Evolutionary conservation across 2,113 vertebrate species (phyloP).

Genomic region (Macrotis lagotis): DNA sequence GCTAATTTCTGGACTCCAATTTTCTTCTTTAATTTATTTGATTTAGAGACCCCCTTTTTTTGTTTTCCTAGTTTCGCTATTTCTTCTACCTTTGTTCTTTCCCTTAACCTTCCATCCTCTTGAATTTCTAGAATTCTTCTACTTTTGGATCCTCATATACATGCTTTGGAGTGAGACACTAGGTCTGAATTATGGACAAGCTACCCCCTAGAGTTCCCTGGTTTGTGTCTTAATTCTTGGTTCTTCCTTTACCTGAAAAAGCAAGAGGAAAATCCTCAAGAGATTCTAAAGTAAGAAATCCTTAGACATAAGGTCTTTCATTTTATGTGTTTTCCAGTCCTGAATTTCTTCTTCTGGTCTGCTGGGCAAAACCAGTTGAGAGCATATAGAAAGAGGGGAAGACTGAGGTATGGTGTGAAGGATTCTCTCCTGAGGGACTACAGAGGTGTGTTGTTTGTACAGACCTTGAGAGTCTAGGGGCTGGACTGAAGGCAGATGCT

Average conservation of each 20-base stretch:
- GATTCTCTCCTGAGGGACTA: not conserved
- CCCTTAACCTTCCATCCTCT: not conserved
- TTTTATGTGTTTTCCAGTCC: not conserved
- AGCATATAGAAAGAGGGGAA: not conserved
- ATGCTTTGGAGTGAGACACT: not conserved
- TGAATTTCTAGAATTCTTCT: constrained; percentile 27
- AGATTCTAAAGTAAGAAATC: not conserved
- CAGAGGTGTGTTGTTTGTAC: not conserved
- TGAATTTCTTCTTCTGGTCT: not conserved
- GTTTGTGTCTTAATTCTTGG: constrained; percentile 8
- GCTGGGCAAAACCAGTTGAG: not conserved
- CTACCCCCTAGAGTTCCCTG: not conserved
- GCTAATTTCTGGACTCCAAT: not conserved
- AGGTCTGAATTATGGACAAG: not conserved
- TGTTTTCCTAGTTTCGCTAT: constrained; percentile 7
- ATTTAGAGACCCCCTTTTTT: not conserved
- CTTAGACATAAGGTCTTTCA: not conserved
- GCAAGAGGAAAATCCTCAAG: not conserved
- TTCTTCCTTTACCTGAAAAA: constrained; percentile 24
- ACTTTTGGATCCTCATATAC: not conserved
- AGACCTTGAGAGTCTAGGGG: not conserved
- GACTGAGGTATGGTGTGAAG: not conserved
- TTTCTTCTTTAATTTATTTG: not conserved
- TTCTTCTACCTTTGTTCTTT: not conserved
- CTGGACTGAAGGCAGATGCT: not conserved